phyloP scores from a whole-genome alignment of 2,888 invertebrate species.

The Hirudinaria manillensis region DNA sequence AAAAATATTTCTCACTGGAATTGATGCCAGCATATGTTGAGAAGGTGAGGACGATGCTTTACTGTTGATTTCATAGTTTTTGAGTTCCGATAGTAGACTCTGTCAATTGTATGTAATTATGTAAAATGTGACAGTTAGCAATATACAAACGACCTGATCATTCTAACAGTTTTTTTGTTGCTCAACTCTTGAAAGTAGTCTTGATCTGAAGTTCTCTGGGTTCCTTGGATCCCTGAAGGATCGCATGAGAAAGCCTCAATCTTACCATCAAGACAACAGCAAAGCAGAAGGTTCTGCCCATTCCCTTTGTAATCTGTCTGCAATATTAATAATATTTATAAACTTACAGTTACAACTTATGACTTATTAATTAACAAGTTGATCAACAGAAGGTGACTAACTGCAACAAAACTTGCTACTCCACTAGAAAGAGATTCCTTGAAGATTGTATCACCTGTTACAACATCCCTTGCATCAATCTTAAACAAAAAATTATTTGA shows the following conservation, averaged over 20 bases:
- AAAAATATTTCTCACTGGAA: constrained; percentile 10
- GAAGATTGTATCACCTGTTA: constrained; percentile 73
- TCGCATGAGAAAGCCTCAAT: constrained; percentile 15
- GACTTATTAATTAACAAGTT: not conserved
- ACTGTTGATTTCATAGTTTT: constrained; percentile 11
- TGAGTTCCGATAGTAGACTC: constrained; percentile 8
- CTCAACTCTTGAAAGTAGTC: constrained; percentile 1
- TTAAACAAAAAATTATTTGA: constrained; percentile 38
- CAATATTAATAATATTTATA: not conserved
- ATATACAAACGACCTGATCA: not conserved
- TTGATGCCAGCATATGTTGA: not conserved
- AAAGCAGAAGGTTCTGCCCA: constrained; percentile 3
- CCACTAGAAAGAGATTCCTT: constrained; percentile 63
- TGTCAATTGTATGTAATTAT: not conserved
- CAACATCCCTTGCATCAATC: constrained; percentile 65
- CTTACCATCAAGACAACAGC: constrained; percentile 24
- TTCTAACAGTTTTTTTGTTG: constrained; percentile 21
- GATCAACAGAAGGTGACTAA: constrained; percentile 1
- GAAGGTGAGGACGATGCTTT: not conserved
- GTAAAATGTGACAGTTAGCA: not conserved
- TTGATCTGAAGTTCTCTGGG: not conserved
- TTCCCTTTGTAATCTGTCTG: constrained; percentile 1
- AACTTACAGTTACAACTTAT: not conserved
- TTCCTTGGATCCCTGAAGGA: not conserved
- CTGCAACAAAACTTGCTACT: not conserved